Evolutionary conservation across 2,888 invertebrate species (phyloP).

Genomic region (Drosophila emarginata): DNA sequence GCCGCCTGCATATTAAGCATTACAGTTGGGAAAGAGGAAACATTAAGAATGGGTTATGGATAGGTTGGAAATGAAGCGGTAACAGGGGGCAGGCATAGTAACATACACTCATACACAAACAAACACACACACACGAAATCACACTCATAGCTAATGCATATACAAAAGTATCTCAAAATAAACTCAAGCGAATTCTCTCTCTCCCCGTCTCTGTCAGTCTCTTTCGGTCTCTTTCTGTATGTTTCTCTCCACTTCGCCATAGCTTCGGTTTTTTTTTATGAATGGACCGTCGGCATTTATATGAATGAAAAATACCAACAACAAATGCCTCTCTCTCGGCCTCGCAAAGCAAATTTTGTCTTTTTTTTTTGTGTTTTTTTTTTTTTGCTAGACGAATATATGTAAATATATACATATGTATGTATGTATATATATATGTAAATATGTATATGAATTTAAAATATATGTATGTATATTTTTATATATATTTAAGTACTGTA

Average conservation of each 20-base stretch:
- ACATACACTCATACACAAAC: constrained; percentile 15
- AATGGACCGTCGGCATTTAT: constrained; percentile 67
- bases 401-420: constrained; percentile 6
- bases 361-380: constrained; percentile 24
- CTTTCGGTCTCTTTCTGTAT: constrained; percentile 21
- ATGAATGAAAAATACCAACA: constrained; percentile 79
- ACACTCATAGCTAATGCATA: constrained; percentile 12
- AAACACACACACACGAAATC: constrained; percentile 14
- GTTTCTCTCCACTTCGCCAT: constrained; percentile 32
- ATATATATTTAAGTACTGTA: background rate
- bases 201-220: constrained; percentile 10
- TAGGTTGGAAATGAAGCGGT: too few relatives aligned
- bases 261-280: constrained; percentile 46
- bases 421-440: too few relatives aligned
- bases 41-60: background rate
- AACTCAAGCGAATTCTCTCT: constrained; percentile 21
- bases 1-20: constrained; percentile 10
- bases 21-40: background rate
- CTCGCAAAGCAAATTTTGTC: constrained; percentile 27
- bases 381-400: constrained; percentile 32
- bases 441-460: too few relatives aligned
- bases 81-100: constrained; percentile 37
- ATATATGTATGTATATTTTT: background rate
- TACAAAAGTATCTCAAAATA: constrained; percentile 29
- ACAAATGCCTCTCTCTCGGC: constrained; percentile 66